These are phyloP conservation scores for Asarcornis scutulata DNA, from an alignment of 2,113 vertebrate genomes.

Conservation along the genomic window DNA sequence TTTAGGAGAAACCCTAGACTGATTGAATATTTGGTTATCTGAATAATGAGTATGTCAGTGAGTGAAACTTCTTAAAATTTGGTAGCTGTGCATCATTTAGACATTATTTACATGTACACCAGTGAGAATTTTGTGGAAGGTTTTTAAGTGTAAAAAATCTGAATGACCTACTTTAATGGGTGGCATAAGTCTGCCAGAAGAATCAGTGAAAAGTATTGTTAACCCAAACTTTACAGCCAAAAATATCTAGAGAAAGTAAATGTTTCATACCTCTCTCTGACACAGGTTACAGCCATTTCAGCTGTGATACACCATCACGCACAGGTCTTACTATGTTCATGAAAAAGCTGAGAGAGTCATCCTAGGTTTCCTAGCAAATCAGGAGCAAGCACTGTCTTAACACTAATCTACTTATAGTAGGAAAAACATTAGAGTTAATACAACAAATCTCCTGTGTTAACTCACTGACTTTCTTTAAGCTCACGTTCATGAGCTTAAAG, in stretches of 20 bases:
- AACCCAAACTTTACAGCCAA: background rate
- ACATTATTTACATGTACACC: background rate
- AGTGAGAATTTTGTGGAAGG: background rate
- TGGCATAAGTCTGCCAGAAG: background rate
- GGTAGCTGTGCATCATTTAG: background rate
- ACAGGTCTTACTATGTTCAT: accelerated
- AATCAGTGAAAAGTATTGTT: background rate
- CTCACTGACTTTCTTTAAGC: background rate
- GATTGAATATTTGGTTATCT: background rate
- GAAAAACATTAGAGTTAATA: background rate
- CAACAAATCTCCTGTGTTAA: background rate
- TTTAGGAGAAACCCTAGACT: background rate
- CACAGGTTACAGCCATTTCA: background rate
- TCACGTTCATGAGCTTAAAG: background rate
- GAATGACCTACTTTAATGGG: background rate
- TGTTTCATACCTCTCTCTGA: background rate
- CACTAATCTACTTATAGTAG: background rate
- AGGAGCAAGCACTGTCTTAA: background rate
- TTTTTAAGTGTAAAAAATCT: background rate
- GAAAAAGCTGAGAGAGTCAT: background rate
- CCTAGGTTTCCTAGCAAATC: background rate
- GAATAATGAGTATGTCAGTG: background rate
- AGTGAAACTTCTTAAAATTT: background rate
- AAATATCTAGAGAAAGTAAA: background rate
- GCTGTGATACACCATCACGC: background rate